Conservation (phyloP, 2,888 invertebrate species). For the Dicranocentrus wangi region DNA sequence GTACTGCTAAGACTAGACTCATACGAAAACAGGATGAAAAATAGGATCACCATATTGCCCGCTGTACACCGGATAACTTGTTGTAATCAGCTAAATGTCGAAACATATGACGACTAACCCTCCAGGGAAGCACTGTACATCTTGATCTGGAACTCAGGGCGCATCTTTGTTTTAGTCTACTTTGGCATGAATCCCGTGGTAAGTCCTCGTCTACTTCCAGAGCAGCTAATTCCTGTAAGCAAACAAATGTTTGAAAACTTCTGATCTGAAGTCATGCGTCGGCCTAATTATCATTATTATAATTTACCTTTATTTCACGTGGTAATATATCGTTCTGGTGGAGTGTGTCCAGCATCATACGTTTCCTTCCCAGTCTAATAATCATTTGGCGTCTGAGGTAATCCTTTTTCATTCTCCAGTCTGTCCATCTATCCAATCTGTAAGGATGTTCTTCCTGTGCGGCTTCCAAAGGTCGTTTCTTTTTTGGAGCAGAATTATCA, state of each 20-base stretch:
- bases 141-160: conserved; percentile 90
- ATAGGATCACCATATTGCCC: conserved; percentile 92
- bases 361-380: conserved; percentile 83
- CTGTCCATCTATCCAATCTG: conserved; percentile 80
- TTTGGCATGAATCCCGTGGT: conserved; percentile 83
- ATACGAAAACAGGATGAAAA: too few relatives aligned
- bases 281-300: too few relatives aligned
- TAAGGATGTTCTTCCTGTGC: conserved; percentile 23
- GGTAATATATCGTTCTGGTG: conserved; percentile 91
- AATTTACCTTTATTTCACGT: conserved; percentile 79
- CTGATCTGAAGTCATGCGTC: conserved; percentile 17
- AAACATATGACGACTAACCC: conserved; percentile 92
- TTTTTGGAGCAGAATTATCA: background rate
- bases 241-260: background rate
- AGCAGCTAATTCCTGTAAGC: conserved; percentile 83
- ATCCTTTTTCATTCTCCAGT: conserved; percentile 90
- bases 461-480: conserved; percentile 27
- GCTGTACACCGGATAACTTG: conserved; percentile 90
- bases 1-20: too few relatives aligned
- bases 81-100: conserved; percentile 94
- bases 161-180: conserved; percentile 85
- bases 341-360: conserved; percentile 87
- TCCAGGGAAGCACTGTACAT: conserved; percentile 86
- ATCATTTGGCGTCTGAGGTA: conserved; percentile 86
- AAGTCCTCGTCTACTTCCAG: conserved; percentile 82